Conservation (phyloP, 1,140 invertebrate genomes). For the Microplitis demolitor region DNA sequence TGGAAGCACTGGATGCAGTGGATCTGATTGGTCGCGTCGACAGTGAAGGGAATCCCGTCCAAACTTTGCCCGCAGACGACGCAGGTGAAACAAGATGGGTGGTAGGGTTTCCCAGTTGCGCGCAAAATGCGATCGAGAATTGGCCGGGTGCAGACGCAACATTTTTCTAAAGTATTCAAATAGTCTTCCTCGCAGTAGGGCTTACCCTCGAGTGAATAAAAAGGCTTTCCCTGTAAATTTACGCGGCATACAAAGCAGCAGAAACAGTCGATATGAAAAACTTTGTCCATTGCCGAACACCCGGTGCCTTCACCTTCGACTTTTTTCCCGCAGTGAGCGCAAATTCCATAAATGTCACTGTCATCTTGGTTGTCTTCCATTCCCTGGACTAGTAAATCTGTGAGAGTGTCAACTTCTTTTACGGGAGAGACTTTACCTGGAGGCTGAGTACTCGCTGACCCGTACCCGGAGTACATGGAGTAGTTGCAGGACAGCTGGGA, state of each 20-base stretch:
- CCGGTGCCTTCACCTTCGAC: constrained; percentile 91
- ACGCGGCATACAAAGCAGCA: constrained; percentile 87
- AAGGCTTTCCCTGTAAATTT: constrained; percentile 91
- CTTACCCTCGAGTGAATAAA: constrained; percentile 91
- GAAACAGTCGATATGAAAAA: constrained; percentile 96
- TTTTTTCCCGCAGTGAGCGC: constrained; percentile 86
- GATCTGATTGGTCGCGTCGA: constrained; percentile 96
- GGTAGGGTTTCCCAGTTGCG: constrained; percentile 97
- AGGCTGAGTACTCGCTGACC: constrained; percentile 58
- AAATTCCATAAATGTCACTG: constrained; percentile 73
- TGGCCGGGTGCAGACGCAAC: constrained; percentile 93
- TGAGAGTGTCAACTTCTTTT: constrained; percentile 79
- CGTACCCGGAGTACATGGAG: constrained; percentile 77
- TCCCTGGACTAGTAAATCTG: constrained; percentile 82
- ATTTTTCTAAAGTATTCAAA: constrained; percentile 94
- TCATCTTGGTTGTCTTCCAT: constrained; percentile 71
- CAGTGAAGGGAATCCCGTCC: constrained; percentile 97
- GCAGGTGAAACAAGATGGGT: constrained; percentile 96
- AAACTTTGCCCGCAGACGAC: constrained; percentile 93
- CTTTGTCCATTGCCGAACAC: constrained; percentile 94
- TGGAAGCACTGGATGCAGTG: constrained; percentile 99
- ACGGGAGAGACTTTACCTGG: constrained; percentile 58
- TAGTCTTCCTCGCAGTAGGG: constrained; percentile 96
- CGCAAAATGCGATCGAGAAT: constrained; percentile 93
- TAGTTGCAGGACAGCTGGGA: constrained; percentile 74